These are phyloP conservation scores for Sphenodon punctatus DNA, from an alignment of 2,797 vertebrate species.

Conservation along the genomic window DNA sequence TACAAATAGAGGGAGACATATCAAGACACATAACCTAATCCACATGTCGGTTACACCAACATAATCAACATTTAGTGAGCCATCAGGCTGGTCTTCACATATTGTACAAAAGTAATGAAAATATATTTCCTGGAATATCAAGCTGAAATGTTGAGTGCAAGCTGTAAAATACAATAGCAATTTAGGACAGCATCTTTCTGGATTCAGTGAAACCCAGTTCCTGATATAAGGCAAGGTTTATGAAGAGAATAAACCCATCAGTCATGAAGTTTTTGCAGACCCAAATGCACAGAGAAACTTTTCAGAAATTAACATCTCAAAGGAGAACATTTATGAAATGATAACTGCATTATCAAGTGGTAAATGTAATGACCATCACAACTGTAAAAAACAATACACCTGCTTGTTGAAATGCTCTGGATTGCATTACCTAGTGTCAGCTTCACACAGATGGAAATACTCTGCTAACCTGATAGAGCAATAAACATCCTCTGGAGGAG, in stretches of 20 bases:
- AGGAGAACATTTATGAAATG: not conserved
- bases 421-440: not conserved
- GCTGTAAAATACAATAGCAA: not conserved
- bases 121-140: not conserved
- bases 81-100: not conserved
- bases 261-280: not conserved
- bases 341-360: not conserved
- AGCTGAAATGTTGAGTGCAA: not conserved
- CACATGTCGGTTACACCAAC: constrained; percentile 19
- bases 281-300: not conserved
- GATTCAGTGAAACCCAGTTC: not conserved
- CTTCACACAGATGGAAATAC: not conserved
- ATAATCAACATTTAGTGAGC: not conserved
- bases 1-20: too few relatives aligned
- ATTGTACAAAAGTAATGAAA: not conserved
- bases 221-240: not conserved
- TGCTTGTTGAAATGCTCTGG: not conserved
- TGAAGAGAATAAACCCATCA: not conserved
- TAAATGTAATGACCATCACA: not conserved
- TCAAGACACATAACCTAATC: too few relatives aligned
- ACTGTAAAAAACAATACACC: not conserved
- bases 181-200: not conserved
- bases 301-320: not conserved
- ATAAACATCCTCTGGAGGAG: not conserved
- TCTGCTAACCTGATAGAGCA: not conserved